Percentiles rank a stretch among this genome's conserved stretches.
Conservation (phyloP, 2,797 vertebrate species). For the Anguilla anguilla region DNA sequence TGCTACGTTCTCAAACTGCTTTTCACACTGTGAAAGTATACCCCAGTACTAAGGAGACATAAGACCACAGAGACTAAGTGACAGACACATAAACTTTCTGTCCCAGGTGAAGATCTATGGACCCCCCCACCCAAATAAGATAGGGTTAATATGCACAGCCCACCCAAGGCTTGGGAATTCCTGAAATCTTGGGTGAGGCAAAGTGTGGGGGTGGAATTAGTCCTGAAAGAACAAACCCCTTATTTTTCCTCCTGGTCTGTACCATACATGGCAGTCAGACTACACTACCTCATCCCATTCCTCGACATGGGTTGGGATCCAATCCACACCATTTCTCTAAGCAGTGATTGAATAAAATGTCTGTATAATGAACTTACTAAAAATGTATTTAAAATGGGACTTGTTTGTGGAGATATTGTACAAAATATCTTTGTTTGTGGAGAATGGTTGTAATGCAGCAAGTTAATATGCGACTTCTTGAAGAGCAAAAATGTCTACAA, state of each 20-base stretch:
- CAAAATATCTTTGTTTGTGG: background rate
- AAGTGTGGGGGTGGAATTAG: background rate
- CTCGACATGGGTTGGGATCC: background rate
- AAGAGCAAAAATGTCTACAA: background rate
- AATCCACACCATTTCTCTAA: background rate
- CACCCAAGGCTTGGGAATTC: constrained; percentile 11
- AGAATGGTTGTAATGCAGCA: background rate
- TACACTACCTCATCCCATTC: background rate
- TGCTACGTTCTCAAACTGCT: background rate
- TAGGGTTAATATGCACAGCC: background rate
- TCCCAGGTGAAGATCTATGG: background rate
- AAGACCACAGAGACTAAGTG: constrained; percentile 10
- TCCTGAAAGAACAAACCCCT: background rate
- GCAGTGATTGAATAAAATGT: background rate
- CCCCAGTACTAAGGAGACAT: background rate
- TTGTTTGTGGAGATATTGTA: background rate
- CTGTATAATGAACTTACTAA: background rate
- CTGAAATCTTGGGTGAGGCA: background rate
- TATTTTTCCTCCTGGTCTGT: background rate
- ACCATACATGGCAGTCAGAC: background rate
- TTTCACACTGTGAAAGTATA: background rate
- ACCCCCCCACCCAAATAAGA: background rate
- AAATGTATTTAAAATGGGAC: background rate
- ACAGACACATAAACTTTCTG: background rate
- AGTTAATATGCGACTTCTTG: background rate